Evolutionary conservation across 2,797 vertebrate species (phyloP).

Genomic region (Sitta carolinensis): DNA sequence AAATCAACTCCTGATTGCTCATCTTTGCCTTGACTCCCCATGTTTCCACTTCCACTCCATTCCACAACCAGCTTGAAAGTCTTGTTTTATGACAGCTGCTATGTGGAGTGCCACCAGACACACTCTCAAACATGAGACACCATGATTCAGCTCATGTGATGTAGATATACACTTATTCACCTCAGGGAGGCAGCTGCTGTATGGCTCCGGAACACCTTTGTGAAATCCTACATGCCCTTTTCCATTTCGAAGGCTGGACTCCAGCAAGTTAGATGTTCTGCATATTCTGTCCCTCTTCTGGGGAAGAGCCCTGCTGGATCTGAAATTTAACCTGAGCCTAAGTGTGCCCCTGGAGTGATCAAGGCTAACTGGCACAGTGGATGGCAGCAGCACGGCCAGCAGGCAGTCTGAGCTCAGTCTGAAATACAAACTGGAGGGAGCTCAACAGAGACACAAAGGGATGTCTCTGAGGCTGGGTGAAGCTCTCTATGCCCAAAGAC

Average conservation of each 20-base stretch:
- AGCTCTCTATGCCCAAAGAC: background rate
- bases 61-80: background rate
- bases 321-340: background rate
- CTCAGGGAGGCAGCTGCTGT: background rate
- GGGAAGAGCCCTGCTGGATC: background rate
- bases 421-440: background rate
- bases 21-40: background rate
- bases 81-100: background rate
- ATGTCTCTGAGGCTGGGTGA: background rate
- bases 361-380: background rate
- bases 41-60: background rate
- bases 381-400: background rate
- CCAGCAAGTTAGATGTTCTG: background rate
- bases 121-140: background rate
- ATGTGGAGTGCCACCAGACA: background rate
- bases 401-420: background rate
- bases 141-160: background rate
- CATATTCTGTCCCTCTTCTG: background rate
- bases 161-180: background rate
- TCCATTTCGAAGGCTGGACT: background rate
- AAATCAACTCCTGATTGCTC: background rate
- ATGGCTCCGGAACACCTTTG: background rate
- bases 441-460: background rate
- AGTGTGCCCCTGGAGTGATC: background rate
- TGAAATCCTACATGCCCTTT: background rate